Evolutionary conservation across 2,888 invertebrate species (phyloP).

Genomic region (Phortica okadai): DNA sequence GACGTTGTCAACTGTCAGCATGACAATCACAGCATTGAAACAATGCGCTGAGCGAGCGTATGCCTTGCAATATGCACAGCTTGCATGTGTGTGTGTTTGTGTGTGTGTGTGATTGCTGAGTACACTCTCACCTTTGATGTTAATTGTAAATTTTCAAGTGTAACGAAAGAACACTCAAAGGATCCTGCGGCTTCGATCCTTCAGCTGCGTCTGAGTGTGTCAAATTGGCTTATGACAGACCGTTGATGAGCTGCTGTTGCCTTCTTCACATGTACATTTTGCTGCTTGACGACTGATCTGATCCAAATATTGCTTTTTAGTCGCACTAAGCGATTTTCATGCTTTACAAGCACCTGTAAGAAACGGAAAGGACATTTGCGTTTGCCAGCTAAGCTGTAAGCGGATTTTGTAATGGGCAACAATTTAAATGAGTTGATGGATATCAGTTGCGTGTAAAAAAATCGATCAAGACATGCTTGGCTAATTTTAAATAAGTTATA

Average conservation of each 20-base stretch:
- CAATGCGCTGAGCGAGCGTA: background rate
- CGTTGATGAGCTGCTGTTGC: background rate
- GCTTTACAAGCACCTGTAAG: slow-evolving; percentile 49
- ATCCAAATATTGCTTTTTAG: slow-evolving; percentile 47
- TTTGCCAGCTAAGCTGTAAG: background rate
- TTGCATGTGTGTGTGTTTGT: background rate
- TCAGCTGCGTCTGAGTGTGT: slow-evolving; percentile 63
- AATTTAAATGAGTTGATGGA: background rate
- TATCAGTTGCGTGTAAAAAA: background rate
- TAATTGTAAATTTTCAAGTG: slow-evolving; percentile 38
- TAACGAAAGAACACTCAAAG: slow-evolving; percentile 38
- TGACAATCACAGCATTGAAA: slow-evolving; percentile 24
- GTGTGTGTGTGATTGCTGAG: background rate
- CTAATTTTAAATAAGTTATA: too few species aligned
- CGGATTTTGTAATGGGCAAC: background rate
- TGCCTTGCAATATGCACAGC: background rate
- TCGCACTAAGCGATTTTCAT: slow-evolving; percentile 48
- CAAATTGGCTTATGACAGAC: slow-evolving; percentile 60
- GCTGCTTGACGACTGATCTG: slow-evolving; percentile 41
- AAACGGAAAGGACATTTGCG: slow-evolving; percentile 6
- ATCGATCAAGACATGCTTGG: too few species aligned
- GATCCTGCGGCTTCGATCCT: slow-evolving; percentile 21
- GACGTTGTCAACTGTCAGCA: slow-evolving; percentile 59
- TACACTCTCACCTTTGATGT: slow-evolving; percentile 23
- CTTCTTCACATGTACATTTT: background rate